phyloP scores from a whole-genome alignment of 2,888 invertebrate species.

The Perizoma affinitatum region DNA sequence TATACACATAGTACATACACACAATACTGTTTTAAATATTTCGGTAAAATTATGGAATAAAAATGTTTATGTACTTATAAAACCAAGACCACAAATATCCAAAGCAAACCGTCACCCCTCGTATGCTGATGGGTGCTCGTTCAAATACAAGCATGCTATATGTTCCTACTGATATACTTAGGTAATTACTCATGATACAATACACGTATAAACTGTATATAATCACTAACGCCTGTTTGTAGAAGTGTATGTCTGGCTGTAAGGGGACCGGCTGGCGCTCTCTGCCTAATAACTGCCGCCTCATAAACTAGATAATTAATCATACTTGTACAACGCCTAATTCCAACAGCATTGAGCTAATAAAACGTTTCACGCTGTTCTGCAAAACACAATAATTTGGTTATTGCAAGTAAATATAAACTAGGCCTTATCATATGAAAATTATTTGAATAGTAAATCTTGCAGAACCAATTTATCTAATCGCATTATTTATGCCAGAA shows the following conservation, averaged over 20 bases:
- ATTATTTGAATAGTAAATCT: conserved; percentile 9
- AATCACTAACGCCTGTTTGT: conserved; percentile 36
- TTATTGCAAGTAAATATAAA: too few species aligned
- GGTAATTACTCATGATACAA: conserved; percentile 10
- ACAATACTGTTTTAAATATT: not conserved
- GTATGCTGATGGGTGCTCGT: conserved; percentile 28
- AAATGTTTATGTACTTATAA: too few species aligned
- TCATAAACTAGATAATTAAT: conserved; percentile 69
- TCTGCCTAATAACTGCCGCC: conserved; percentile 55
- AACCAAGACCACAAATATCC: conserved; percentile 18
- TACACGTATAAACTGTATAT: conserved; percentile 25
- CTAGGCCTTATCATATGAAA: conserved; percentile 4
- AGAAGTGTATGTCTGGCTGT: conserved; percentile 48
- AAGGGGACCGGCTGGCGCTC: conserved; percentile 38
- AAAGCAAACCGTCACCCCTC: conserved; percentile 32
- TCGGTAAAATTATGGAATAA: not conserved
- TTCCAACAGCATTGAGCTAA: conserved; percentile 30
- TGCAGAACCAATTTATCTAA: conserved; percentile 21
- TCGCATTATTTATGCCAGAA: conserved; percentile 22
- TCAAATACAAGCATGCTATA: conserved; percentile 30
- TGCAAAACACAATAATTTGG: conserved; percentile 9
- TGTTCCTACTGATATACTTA: conserved; percentile 8
- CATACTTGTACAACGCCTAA: conserved; percentile 60
- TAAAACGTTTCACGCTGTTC: conserved; percentile 32
- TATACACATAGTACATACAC: not conserved